phyloP scores from a whole-genome alignment of 2,797 vertebrate genomes.

The Spinibarbus caldwelli region DNA sequence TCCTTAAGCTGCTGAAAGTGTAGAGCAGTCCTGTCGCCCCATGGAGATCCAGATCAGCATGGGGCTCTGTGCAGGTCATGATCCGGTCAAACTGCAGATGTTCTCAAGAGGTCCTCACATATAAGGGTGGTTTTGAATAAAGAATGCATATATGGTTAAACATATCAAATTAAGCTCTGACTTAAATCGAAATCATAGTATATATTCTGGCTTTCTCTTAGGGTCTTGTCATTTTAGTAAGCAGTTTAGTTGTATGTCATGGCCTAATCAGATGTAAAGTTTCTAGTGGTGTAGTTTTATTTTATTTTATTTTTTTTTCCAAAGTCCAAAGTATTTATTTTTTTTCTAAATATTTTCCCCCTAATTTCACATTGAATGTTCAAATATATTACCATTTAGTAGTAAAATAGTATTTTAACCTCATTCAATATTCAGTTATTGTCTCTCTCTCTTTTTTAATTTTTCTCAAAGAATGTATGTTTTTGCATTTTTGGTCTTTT shows the following conservation, averaged over 20 bases:
- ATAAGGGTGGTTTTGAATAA: not conserved
- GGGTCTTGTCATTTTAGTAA: not conserved
- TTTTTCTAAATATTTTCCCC: not conserved
- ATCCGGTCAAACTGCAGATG: conserved; percentile 38
- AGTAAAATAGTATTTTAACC: not conserved
- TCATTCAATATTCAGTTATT: not conserved
- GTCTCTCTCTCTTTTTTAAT: too few relatives aligned
- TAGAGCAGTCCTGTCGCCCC: not conserved
- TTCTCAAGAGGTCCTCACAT: conserved; percentile 14
- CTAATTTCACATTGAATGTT: not conserved
- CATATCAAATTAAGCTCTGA: not conserved
- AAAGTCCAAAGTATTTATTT: too few relatives aligned
- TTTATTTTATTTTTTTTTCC: not conserved
- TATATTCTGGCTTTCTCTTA: not conserved
- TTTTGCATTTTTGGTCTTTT: too few relatives aligned
- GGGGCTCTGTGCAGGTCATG: conserved; percentile 22
- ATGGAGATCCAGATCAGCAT: conserved; percentile 17
- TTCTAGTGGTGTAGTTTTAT: not conserved
- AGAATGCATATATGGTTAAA: not conserved
- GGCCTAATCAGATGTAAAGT: not conserved
- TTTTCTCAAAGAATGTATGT: not conserved
- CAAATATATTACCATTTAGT: not conserved
- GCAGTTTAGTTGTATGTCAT: not conserved
- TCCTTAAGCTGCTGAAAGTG: conserved; percentile 33
- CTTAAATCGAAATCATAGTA: not conserved